phyloP scores from a whole-genome alignment of 2,113 vertebrate genomes.

The Epinephelus cyanopodus region DNA sequence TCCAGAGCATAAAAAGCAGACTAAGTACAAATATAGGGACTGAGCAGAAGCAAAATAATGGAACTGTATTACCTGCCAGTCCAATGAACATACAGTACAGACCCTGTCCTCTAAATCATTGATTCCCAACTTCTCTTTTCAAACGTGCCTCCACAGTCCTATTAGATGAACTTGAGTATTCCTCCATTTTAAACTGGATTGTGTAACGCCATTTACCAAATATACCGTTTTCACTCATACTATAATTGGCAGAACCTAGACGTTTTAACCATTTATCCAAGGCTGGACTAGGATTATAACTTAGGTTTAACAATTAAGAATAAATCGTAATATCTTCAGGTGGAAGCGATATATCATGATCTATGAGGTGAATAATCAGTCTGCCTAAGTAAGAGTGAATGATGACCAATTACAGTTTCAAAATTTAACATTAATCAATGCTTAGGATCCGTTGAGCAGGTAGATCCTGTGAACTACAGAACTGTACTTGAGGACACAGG shows the following conservation, averaged over 20 bases:
- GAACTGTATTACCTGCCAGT: neutral
- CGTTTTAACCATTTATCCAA: neutral
- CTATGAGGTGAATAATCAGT: too few relatives aligned
- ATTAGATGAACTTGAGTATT: neutral
- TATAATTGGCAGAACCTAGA: conserved; percentile 3
- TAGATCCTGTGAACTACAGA: too few relatives aligned
- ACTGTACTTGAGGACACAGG: too few relatives aligned
- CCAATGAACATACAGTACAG: neutral
- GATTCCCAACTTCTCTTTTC: neutral
- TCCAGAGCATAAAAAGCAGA: conserved; percentile 19
- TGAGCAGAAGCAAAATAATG: neutral
- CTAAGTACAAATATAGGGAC: neutral
- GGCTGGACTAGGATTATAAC: neutral
- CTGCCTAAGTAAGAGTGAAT: too few relatives aligned
- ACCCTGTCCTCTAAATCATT: neutral
- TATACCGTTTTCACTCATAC: neutral
- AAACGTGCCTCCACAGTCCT: neutral
- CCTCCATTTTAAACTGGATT: neutral
- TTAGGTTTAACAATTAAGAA: neutral
- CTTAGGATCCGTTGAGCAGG: too few relatives aligned
- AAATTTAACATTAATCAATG: too few relatives aligned
- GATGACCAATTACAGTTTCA: too few relatives aligned
- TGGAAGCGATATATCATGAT: too few relatives aligned
- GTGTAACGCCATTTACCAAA: neutral
- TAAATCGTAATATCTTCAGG: too few relatives aligned